Percentiles rank a stretch among this genome's conserved stretches.
phyloP scores from a whole-genome alignment of 1,140 invertebrate genomes.

The Calliopsis andreniformis region DNA sequence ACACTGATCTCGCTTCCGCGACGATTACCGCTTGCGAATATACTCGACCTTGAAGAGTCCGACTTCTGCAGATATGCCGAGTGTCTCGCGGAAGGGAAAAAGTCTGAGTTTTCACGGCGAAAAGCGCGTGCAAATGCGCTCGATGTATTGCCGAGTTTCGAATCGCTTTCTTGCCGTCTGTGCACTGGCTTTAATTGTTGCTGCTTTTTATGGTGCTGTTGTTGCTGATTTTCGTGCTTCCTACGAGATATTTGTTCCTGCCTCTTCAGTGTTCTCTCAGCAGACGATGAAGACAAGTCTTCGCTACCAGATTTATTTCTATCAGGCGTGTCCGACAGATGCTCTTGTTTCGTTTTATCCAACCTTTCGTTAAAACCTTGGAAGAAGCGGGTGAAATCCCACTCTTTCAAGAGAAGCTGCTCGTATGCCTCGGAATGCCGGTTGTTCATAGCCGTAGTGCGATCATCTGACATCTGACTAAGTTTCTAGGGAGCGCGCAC shows the following conservation, averaged over 20 bases:
- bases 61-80: constrained; percentile 86
- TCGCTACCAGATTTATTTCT: constrained; percentile 62
- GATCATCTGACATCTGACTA: constrained; percentile 75
- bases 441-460: constrained; percentile 71
- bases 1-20: constrained; percentile 83
- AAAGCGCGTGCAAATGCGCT: constrained; percentile 88
- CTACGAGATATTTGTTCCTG: constrained; percentile 66
- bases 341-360: constrained; percentile 77
- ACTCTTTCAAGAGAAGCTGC: constrained; percentile 89
- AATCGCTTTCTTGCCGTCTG: constrained; percentile 86
- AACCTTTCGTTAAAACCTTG: constrained; percentile 82
- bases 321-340: constrained; percentile 47
- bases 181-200: constrained; percentile 75
- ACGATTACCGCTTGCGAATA: constrained; percentile 85
- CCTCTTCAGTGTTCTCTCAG: constrained; percentile 71
- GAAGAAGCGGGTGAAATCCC: constrained; percentile 92
- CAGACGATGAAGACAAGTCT: constrained; percentile 63
- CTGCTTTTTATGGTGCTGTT: constrained; percentile 73
- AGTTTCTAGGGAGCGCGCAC: constrained; percentile 75
- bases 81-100: constrained; percentile 89
- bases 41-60: constrained; percentile 81
- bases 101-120: constrained; percentile 90
- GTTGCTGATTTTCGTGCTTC: constrained; percentile 62
- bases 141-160: constrained; percentile 83
- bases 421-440: constrained; percentile 85